Base-by-base conservation (phyloP, 2,888 invertebrate genomes). In the Ischnus inquisitorius region DNA sequence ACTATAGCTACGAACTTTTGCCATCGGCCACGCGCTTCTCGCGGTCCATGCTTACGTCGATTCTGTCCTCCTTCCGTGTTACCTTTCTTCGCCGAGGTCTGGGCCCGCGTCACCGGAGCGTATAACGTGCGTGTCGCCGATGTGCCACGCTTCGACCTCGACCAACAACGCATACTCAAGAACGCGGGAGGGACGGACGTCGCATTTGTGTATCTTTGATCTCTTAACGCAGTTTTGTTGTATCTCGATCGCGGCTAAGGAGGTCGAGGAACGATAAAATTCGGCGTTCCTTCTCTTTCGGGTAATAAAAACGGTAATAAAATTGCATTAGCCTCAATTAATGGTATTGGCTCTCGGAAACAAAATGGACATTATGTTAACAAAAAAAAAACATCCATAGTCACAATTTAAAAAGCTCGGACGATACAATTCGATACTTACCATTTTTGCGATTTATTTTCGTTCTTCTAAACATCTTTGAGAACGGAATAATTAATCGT, bases 41-140 rank as follows among this genome's bases (percentile, higher is more conserved):
- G 8, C 46, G 62, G 6, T 74, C 22, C 39, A 43, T 57, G 65
- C 79, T 83, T 77, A 77, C 79, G 77, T 80, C 72, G 68, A 39
- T 69, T 79, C 41, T 64, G 69, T 79, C 75, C 82, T 82, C 76
- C 78, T 75, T 85, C 85, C 79, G 85, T 48, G 79, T 83, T 85
- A 77, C 72, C 79, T 82, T 85, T 82, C 76, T 54, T 72, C 72
- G 51, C 46, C 82, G 84, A 84, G 82, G 79, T 79, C 79, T 71
- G 76, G 62, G 67, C 60, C 57, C 76, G 83, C 83, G 83, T 80
- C 79, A 79, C 48, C 64, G 41, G 57, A 54, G 62, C 75, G 39
- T 57, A 57, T 48, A 25, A 28, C 60, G 39, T 65, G 16, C 65
- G 60, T 19, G 64, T 57, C 57, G 46, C 69, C 69, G 46, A 46